Base-by-base conservation (phyloP, 2,797 vertebrate species). In the Hippocampus kuda region DNA sequence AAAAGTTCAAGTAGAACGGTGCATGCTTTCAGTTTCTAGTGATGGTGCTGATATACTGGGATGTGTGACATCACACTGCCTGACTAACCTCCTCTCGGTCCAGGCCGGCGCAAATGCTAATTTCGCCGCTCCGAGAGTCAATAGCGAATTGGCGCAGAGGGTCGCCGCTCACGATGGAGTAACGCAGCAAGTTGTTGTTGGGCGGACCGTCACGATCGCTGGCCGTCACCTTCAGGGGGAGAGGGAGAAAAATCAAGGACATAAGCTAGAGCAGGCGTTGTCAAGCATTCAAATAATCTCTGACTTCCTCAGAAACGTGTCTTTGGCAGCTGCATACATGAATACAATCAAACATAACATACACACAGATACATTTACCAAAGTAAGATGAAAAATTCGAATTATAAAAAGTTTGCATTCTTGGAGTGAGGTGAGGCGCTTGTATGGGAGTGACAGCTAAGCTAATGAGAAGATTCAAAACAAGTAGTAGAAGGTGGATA, bases 71-170 rank as follows among this genome's bases (percentile, higher is more conserved):
- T 6, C 44, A 11, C 15, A 12, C 3, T 4, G 22, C 22, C 41
- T 10, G 22, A 67, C 93, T 90, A 66, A 98, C 97, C 94, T 98
- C 91, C 59, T 99, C 97, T 77, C 96, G 90, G 85, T 99, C 96
- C 86, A 99, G 86, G 0, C 82, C 84, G 15, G 92, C 93, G 68
- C 86, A 88, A 16, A 95, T 90, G 3, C 81, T 89, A 66, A 99
- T 91, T 56, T 93, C 91, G 44, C 97, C 97, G 0, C 83, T 92
- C 46, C 89, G 90, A 18, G 92, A 88, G 69, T 98, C 87, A 57
- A 99, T 91, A 24, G 81, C 74, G 49, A 99, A 98, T 81, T 97
- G 94, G 79, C 93, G 92, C 34, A 89, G 80, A 0, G 86, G 76
- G 81, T 99, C 94, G 2, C 96, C 97, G 70, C 80, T 94, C 70